Base-by-base conservation (phyloP, 2,797 vertebrate species). In the Poecilia velifera region DNA sequence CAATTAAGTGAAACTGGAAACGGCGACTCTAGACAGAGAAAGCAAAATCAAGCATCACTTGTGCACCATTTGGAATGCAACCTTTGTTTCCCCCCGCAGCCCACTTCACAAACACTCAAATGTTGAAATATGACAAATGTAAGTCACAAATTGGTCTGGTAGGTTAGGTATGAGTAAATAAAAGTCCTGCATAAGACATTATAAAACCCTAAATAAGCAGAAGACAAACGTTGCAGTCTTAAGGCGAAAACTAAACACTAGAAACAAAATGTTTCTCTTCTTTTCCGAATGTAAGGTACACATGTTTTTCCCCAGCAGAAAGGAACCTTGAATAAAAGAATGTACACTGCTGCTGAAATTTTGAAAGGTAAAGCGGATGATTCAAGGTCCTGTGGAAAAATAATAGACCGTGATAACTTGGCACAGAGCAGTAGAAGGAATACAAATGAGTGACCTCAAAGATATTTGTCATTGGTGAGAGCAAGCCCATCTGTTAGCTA, bases 401-500 rank as follows among this genome's bases (percentile, higher is more conserved):
- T 25, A 80, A 81, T 39, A 85, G 84, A 77, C 81, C 74, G 78
- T 85, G 70, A 83, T 85, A 88, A 73, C 84, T 78, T 78, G 71
- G 85, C 77, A 81, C 66, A 76, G 76, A 89, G 88, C 79, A 79
- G 79, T 74, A 74, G 57, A 76, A 82, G 59, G 91, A 91, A 94
- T 91, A 92, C 84, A 86, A 93, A 92, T 89, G 84, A 88, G 73
- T 86, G 86, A 89, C 87, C 90, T 87, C 72, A 83, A 76, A 84
- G 49, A 84, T 74, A 87, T 91, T 86, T 91, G 87, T 91, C 89
- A 90, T 85, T 87, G 85, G 79, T 76, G 72, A 85, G 77, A 85
- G 82, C 78, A 45, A 70, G 70, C 83, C 82, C 84, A 90, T 90
- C 84, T 90, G 85, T 84, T 89, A 76, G 79, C 87, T 68, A 81